Conservation (phyloP, 1,140 invertebrate species). For the Maconellicoccus hirsutus region DNA sequence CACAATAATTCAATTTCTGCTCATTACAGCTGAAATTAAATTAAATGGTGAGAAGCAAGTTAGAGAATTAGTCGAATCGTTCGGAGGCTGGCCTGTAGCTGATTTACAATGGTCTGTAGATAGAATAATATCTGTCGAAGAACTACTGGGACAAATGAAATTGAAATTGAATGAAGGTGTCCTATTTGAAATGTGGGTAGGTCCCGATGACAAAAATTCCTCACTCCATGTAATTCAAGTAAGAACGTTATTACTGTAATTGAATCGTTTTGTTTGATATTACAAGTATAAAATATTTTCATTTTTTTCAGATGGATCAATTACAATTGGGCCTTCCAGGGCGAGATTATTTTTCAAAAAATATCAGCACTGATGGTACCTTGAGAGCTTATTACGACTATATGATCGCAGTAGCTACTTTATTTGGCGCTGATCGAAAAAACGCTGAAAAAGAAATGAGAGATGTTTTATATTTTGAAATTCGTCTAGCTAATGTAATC, state of each 20-base stretch:
- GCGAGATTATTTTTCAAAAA: constrained; percentile 66
- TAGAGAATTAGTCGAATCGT: constrained; percentile 41
- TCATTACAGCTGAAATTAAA: constrained; percentile 51
- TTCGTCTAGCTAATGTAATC: constrained; percentile 60
- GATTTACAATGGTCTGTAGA: constrained; percentile 47
- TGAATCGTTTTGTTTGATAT: background rate
- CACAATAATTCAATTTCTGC: background rate
- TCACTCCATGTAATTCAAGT: constrained; percentile 76
- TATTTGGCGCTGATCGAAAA: constrained; percentile 54
- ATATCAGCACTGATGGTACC: constrained; percentile 46
- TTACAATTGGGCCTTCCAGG: constrained; percentile 65
- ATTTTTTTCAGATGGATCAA: constrained; percentile 55
- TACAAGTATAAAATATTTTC: no score
- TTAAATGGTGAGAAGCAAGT: constrained; percentile 53
- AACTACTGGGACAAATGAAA: constrained; percentile 52
- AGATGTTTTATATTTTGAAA: constrained; percentile 62
- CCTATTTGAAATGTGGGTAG: constrained; percentile 66
- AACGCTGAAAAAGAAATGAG: constrained; percentile 51
- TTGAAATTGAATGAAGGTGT: constrained; percentile 61
- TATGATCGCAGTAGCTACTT: constrained; percentile 61
- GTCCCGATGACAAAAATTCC: constrained; percentile 75
- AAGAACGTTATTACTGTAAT: constrained; percentile 31
- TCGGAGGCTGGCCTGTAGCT: constrained; percentile 70
- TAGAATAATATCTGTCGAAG: constrained; percentile 41
- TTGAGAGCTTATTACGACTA: constrained; percentile 61